Evolutionary conservation across 2,113 vertebrate genomes (phyloP), one percentile per base, ranked within the genome.

Genomic region (Opisthocomus hoazin): DNA sequence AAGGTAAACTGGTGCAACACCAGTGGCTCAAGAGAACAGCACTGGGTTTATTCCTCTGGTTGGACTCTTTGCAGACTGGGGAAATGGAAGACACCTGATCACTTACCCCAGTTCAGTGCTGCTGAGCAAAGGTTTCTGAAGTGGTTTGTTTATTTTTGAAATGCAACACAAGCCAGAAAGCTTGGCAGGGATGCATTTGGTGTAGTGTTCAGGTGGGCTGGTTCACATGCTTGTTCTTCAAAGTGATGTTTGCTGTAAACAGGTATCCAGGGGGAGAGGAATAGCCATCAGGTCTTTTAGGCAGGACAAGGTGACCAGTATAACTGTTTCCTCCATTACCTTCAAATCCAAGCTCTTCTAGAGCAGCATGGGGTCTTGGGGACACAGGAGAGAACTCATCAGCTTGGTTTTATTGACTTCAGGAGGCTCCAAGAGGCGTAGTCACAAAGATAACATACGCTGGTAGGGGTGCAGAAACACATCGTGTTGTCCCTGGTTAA

Each of bases 401-500:
- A 75, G 34, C 21, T 57, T 15, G 0, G 1, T 50, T 84, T 81
- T 54, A 46, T 26, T 50, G 81, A 37, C 27, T 69, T 22, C 23
- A 58, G 53, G 20, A 41, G 53, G n/a, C 43, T 58, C 73, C 30
- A 53, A 45, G 74, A 24, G 24, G 20, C 3, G 3, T 13, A 57
- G 20, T 10, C 16, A 6, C 46, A 71, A 19, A 54, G n/a, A n/a
- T 30, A 48, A 36, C 21, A 17, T n/a, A n/a, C n/a, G n/a, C n/a
- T n/a, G n/a, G n/a, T n/a, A n/a, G n/a, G 77, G 27, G 48, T 16
- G 18, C 26, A 60, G 60, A 51, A 58, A 41, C 6, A 5, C 30
- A 23, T 6, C 0, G 0, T 54, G 41, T 36, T 24, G 18, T 2
- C 37, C 12, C 1, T 39, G 37, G 45, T 21, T 39, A 71, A 63